Conservation (phyloP, 2,113 vertebrate genomes). For the Trichomycterus rosablanca region DNA sequence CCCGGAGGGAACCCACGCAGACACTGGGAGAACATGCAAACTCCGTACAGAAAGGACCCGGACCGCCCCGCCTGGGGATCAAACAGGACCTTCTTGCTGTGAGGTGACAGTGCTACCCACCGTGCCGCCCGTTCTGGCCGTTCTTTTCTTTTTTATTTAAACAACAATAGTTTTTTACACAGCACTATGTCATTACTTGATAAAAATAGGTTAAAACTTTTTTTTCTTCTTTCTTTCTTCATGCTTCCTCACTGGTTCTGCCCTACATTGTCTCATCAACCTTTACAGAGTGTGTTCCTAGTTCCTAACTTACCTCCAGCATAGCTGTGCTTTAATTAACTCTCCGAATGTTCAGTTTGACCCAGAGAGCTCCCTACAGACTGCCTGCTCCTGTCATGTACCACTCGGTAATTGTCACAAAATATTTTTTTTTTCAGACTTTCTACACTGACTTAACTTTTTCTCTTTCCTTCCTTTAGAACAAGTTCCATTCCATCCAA, state of each 20-base stretch:
- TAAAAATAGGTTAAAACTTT: background rate
- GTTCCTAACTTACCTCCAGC: conserved; percentile 33
- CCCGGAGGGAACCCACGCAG: no score
- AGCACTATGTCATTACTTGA: no score
- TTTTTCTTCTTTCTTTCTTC: background rate
- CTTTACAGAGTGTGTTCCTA: conserved; percentile 22
- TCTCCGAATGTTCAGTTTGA: conserved; percentile 39
- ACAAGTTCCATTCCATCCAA: no score
- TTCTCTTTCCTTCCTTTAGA: background rate
- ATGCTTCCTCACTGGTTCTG: conserved; percentile 14
- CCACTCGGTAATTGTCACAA: conserved; percentile 32
- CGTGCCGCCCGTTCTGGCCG: no score
- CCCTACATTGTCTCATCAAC: conserved; percentile 39
- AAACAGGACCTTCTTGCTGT: no score
- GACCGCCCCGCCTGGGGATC: no score
- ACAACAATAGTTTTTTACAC: no score
- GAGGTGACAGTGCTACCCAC: no score
- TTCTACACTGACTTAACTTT: background rate
- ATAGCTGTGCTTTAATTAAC: conserved; percentile 43
- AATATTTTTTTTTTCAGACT: conserved; percentile 12
- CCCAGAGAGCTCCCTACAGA: conserved; percentile 29
- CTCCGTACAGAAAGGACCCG: no score
- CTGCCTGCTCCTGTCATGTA: conserved; percentile 24
- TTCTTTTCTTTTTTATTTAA: no score
- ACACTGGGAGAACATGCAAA: no score